A percentile compares a stretch with the other conserved stretches of the same genome.
phyloP scores from a whole-genome alignment of 1,140 invertebrate species.

The Neodiprion pinetum region DNA sequence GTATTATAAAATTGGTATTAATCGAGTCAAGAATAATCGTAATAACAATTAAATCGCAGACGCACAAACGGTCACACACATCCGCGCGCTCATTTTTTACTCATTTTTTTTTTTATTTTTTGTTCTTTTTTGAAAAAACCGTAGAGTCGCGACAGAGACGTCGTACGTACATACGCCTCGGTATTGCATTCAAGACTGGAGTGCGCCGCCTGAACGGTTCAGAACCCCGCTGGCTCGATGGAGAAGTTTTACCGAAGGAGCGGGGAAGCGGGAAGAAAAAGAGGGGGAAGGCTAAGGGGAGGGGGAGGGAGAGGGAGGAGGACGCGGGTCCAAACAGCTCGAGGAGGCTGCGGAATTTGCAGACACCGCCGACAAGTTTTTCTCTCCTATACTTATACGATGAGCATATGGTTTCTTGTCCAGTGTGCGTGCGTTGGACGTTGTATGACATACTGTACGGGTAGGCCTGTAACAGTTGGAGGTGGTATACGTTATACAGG shows the following conservation, averaged over 20 bases:
- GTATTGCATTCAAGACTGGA: neutral
- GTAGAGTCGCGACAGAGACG: neutral
- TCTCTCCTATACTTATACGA: constrained; percentile 34
- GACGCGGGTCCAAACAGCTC: constrained; percentile 36
- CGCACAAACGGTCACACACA: too few relatives aligned
- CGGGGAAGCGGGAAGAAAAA: constrained; percentile 20
- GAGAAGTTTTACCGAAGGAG: neutral
- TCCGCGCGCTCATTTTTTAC: too few relatives aligned
- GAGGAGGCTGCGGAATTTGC: constrained; percentile 46
- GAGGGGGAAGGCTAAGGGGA: neutral
- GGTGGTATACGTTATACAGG: neutral
- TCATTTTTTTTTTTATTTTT: too few relatives aligned
- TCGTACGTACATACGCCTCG: neutral
- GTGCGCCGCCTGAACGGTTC: neutral
- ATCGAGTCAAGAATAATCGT: too few relatives aligned
- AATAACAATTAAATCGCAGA: too few relatives aligned
- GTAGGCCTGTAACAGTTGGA: neutral
- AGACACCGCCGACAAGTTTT: constrained; percentile 47
- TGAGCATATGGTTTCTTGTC: constrained; percentile 41
- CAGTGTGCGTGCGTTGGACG: constrained; percentile 19
- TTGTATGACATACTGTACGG: neutral
- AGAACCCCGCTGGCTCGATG: neutral
- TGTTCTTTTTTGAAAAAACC: neutral
- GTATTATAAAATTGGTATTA: too few relatives aligned
- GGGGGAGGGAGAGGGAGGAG: constrained; percentile 6